phyloP scores from a whole-genome alignment of 2,888 invertebrate genomes.

The Marronus borbonicus region DNA sequence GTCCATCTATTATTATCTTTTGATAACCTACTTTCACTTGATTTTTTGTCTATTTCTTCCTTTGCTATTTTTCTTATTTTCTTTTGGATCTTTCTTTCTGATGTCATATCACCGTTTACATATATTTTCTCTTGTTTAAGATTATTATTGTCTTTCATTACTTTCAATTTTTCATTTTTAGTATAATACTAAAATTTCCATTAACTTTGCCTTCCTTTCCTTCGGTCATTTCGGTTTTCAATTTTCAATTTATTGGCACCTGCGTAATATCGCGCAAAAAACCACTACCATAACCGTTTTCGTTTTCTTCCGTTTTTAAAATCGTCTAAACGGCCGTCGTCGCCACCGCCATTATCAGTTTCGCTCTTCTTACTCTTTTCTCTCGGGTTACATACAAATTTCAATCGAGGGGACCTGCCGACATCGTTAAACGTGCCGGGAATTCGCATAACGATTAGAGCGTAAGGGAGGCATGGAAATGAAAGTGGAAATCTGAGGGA shows the following conservation, averaged over 20 bases:
- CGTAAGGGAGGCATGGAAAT: not conserved
- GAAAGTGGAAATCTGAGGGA: not conserved
- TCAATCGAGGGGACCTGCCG: not conserved
- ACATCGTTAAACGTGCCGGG: constrained; percentile 1
- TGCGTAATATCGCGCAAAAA: not conserved
- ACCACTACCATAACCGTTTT: not conserved
- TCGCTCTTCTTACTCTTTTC: not conserved
- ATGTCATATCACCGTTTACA: no score
- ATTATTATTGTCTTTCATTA: no score
- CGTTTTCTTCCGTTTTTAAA: not conserved
- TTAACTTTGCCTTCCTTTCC: no score
- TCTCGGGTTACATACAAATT: not conserved
- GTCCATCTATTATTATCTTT: no score
- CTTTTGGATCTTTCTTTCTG: no score
- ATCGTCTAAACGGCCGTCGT: not conserved
- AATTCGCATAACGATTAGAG: not conserved
- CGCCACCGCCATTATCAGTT: constrained; percentile 4
- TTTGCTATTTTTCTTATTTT: no score
- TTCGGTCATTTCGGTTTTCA: not conserved
- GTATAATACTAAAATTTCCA: no score
- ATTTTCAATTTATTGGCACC: not conserved
- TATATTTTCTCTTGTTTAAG: no score
- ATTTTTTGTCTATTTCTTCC: no score
- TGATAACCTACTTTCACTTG: no score
- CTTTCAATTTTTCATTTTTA: no score